Conservation (phyloP, 2,113 vertebrate genomes). For the Oryzias curvinotus region DNA sequence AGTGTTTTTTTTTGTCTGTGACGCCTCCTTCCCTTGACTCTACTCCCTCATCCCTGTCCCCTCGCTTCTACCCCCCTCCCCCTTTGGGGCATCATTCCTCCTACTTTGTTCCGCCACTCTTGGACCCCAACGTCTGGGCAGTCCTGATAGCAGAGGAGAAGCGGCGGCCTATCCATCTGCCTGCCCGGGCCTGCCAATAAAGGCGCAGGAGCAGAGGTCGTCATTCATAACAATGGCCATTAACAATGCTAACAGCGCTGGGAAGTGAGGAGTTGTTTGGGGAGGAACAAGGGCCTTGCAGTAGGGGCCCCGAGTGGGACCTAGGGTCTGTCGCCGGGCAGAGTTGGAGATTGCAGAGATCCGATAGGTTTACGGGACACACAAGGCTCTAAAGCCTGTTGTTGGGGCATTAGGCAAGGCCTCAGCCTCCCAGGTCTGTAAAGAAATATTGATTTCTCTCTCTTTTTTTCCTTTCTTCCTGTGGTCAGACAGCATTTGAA, state of each 20-base stretch:
- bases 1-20: conserved; percentile 26
- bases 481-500: conserved; percentile 66
- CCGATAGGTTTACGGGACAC: conserved; percentile 70
- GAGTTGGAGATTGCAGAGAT: conserved; percentile 72
- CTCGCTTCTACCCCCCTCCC: conserved; percentile 50
- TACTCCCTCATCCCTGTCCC: conserved; percentile 42
- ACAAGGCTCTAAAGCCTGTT: conserved; percentile 62
- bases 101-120: conserved; percentile 81
- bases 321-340: conserved; percentile 76
- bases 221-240: conserved; percentile 82
- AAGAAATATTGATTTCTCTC: conserved; percentile 73
- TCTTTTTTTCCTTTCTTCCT: conserved; percentile 57
- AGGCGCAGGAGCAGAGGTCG: conserved; percentile 78
- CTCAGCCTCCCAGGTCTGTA: conserved; percentile 58
- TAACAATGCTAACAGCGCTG: conserved; percentile 78
- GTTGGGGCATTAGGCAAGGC: conserved; percentile 68
- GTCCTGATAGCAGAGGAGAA: conserved; percentile 76
- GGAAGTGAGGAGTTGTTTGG: conserved; percentile 50
- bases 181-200: conserved; percentile 66
- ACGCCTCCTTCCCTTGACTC: conserved; percentile 50
- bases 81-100: conserved; percentile 76
- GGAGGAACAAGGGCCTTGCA: conserved; percentile 41
- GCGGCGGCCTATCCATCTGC: conserved; percentile 80
- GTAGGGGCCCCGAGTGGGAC: conserved; percentile 44
- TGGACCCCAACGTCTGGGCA: conserved; percentile 71